Conservation (phyloP, 2,888 invertebrate genomes). For the Nomada hirtipes region DNA sequence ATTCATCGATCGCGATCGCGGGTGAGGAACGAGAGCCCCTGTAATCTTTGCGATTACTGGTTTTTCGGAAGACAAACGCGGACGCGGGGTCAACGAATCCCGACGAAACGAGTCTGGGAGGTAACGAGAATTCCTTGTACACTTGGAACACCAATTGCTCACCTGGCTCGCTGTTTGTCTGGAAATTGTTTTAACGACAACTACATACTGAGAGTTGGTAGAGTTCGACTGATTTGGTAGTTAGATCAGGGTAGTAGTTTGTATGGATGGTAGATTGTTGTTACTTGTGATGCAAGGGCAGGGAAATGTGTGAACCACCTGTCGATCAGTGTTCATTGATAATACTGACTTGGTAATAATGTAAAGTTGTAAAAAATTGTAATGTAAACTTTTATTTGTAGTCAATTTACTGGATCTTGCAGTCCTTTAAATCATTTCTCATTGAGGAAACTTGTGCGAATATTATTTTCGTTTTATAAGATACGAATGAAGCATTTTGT, state of each 20-base stretch:
- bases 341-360: too few species aligned
- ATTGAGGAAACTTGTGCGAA: too few species aligned
- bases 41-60: slow-evolving; percentile 61
- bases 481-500: too few species aligned
- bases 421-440: too few species aligned
- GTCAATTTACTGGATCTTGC: too few species aligned
- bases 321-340: too few species aligned
- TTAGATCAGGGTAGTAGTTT: background rate
- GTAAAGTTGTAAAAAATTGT: too few species aligned
- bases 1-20: slow-evolving; percentile 59
- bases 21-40: slow-evolving; percentile 31
- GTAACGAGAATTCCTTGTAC: slow-evolving; percentile 27
- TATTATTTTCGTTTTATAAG: too few species aligned
- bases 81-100: slow-evolving; percentile 49
- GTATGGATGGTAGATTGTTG: too few species aligned
- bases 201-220: background rate
- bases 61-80: slow-evolving; percentile 33
- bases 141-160: slow-evolving; percentile 19
- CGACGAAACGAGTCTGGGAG: slow-evolving; percentile 15
- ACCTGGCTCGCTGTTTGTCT: slow-evolving; percentile 10
- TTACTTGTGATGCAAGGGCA: too few species aligned
- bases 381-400: too few species aligned
- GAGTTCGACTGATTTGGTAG: background rate
- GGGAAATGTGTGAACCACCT: too few species aligned
- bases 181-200: slow-evolving; percentile 18